These are phyloP conservation scores for Chironomus tepperi DNA, from an alignment of 1,140 invertebrate genomes.

Conservation along the genomic window DNA sequence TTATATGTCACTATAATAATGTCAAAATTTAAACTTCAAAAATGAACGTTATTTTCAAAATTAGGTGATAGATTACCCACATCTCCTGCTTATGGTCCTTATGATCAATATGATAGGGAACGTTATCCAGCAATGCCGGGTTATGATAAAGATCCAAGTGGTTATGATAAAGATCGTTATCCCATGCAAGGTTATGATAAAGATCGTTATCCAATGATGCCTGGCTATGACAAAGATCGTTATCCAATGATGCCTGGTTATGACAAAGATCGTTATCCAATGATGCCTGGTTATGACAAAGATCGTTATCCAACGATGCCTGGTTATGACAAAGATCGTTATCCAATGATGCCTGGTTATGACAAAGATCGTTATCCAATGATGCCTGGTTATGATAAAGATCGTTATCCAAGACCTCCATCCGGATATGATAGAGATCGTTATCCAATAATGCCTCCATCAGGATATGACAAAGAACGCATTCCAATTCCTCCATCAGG, in stretches of 20 bases:
- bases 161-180: background rate
- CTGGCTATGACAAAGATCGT: slow-evolving; percentile 22
- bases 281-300: background rate
- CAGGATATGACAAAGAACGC: slow-evolving; percentile 30
- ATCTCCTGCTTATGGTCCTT: slow-evolving; percentile 31
- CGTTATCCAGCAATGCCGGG: too few relatives aligned
- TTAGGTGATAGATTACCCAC: slow-evolving; percentile 42
- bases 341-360: slow-evolving; percentile 23
- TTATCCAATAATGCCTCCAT: slow-evolving; percentile 24
- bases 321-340: background rate
- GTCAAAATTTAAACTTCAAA: too few relatives aligned
- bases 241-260: too few relatives aligned
- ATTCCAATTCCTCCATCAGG: slow-evolving; percentile 27
- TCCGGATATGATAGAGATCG: slow-evolving; percentile 37
- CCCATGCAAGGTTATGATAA: slow-evolving; percentile 23
- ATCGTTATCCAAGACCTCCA: slow-evolving; percentile 27
- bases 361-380: slow-evolving; percentile 1
- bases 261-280: slow-evolving; percentile 36
- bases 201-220: slow-evolving; percentile 18
- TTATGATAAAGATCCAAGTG: slow-evolving; percentile 19
- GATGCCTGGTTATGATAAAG: slow-evolving; percentile 9
- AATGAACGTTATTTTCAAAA: background rate
- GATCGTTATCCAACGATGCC: background rate
- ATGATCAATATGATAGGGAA: slow-evolving; percentile 27
- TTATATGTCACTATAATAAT: too few relatives aligned